Evolutionary conservation across 2,888 invertebrate genomes (phyloP).

Genomic region (Pristionchus exspectatus): DNA sequence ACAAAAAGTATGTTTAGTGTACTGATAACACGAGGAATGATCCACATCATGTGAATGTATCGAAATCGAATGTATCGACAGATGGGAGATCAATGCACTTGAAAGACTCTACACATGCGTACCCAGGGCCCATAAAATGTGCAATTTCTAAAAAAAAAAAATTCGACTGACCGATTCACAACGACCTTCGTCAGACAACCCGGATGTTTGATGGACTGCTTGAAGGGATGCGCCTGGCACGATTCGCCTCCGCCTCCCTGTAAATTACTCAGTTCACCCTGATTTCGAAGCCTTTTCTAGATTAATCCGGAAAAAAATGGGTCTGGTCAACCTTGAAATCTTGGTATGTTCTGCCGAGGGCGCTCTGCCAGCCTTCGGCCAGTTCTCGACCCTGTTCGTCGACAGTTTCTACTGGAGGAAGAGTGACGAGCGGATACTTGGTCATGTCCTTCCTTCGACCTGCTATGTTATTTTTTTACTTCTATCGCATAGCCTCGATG

Average conservation of each 20-base stretch:
- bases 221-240: constrained; percentile 50
- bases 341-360: neutral
- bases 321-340: neutral
- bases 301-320: neutral
- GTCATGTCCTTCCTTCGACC: constrained; percentile 30
- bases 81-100: neutral
- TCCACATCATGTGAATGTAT: neutral
- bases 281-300: neutral
- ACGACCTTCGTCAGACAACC: constrained; percentile 46
- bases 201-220: constrained; percentile 43
- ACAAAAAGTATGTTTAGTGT: neutral
- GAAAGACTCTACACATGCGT: neutral
- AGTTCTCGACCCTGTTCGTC: constrained; percentile 32
- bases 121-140: neutral
- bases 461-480: neutral
- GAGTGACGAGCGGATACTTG: constrained; percentile 25
- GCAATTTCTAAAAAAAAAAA: neutral
- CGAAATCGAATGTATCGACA: neutral
- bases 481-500: neutral
- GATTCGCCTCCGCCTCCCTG: constrained; percentile 2
- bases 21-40: neutral
- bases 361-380: constrained; percentile 38
- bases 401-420: neutral
- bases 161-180: constrained; percentile 19
- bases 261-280: neutral